Percentiles rank a stretch among this genome's conserved stretches.
phyloP scores from a whole-genome alignment of 2,888 invertebrate genomes.

The Heteromurus nitidus region DNA sequence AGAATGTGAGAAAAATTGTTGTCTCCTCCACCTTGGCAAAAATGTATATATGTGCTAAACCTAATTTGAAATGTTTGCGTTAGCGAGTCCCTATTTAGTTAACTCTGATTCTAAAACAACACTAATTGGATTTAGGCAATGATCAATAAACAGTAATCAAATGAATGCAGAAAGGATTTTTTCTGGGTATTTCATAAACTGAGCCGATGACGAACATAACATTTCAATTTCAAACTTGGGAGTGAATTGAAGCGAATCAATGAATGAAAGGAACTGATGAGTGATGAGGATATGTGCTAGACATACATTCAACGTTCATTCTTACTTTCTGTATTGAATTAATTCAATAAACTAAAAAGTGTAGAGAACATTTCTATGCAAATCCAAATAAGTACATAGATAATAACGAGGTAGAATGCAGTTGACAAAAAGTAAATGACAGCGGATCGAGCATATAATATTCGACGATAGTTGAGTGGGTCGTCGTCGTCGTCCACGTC shows the following conservation, averaged over 20 bases:
- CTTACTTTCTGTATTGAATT: background rate
- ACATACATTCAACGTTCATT: background rate
- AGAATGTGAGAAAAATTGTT: background rate
- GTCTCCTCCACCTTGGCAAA: background rate
- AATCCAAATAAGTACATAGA: background rate
- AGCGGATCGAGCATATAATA: background rate
- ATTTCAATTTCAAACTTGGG: no score
- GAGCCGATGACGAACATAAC: no score
- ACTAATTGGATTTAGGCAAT: no score
- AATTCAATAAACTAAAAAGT: background rate
- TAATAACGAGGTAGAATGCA: background rate
- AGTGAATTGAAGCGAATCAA: background rate
- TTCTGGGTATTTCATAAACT: no score
- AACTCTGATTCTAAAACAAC: no score
- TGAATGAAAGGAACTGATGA: background rate
- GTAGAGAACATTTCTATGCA: background rate
- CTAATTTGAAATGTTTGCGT: background rate
- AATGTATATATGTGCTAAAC: background rate
- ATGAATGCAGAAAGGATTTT: no score
- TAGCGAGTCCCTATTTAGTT: background rate
- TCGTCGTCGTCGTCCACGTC: conserved; percentile 11
- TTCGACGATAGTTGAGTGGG: background rate
- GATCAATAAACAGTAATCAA: no score
- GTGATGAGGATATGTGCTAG: background rate
- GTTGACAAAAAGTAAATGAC: conserved; percentile 33